Evolutionary conservation across 37 sponge, comb jelly and placozoan genomes (phyloP), one percentile per base, ranked within the genome.

Genomic region (Halichondria panicea): DNA sequence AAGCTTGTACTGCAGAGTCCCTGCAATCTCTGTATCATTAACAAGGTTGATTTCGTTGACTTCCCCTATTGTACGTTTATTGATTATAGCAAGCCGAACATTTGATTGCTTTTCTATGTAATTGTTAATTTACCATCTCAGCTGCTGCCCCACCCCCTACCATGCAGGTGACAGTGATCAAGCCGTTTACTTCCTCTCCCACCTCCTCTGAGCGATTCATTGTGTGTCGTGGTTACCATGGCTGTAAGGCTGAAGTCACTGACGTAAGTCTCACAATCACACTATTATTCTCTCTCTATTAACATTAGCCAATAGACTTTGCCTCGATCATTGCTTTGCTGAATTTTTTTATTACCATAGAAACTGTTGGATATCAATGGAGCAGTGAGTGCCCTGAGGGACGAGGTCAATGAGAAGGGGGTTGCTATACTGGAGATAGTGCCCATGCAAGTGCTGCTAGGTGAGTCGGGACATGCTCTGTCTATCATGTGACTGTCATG

Each of bases 161-260:
- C n/a, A n/a, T 57, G 15, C 66, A 88, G 89, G 74, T 88, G 8
- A 32, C 74, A 30, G 71, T 83, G 58, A 34, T 88, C 40, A 88
- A 87, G 76, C 87, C 92, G 12, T 34, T 85, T 50, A 86, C 86
- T 31, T 86, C 92, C 15, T 80, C 77, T 53, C 92, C 92, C 0
- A 73, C 76, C 13, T 81, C 92, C 19, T 36, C 83, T 5, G 92
- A 91, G 45, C 53, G 78, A 46, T 91, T 82, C 50, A 27, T 91
- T 28, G 75, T 91, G 32, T 81, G 83, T 36, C 76, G 68, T 45
- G 87, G 87, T 1, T 91, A 70, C 40, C 57, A 48, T 39, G 83
- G 92, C 18, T 85, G 87, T 66, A 70, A 81, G 32, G 25, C 87
- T 18, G 71, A 69, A 55, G 62, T 85, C 34, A 66, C 75, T 32